Evolutionary conservation across 2,797 vertebrate species (phyloP), one percentile per base, ranked within the genome.

Genomic region (Peromyscus melanophrys): DNA sequence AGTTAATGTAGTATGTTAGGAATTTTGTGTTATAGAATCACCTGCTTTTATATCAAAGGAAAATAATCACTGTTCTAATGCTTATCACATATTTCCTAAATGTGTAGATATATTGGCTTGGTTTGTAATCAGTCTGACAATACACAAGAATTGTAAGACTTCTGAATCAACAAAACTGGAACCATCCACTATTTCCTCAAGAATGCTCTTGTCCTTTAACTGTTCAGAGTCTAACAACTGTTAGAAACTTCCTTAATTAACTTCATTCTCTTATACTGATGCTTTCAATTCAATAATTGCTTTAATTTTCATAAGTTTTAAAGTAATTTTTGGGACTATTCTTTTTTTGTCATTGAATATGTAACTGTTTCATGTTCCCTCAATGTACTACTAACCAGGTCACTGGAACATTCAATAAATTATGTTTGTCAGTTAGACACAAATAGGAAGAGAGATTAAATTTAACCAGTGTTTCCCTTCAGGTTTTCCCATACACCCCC

Each of bases 21-120:
- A 84, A 25, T 91, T 91, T 90, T 55, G 90, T 73, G 37, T 90
- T 94, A 95, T 88, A 25, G n/a, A 96, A 98, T 93, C 92, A 85
- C 83, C 92, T 57, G 16, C 46, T 75, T 71, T 69, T 27, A 71
- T 40, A 16, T 57, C 4, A 69, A 69, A 67, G 43, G 76, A 49
- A 59, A 94, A 90, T 10, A 6, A 67, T 55, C 59, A 88, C 46
- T 89, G n/a, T 34, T 93, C 57, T 84, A n/a, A 96, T 76, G 52
- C 55, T 73, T 78, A 92, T 71, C 19, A 84, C 37, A 21, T 82
- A 81, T 92, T 61, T 37, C 7, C 7, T 76, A 94, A 98, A 96
- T 89, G 31, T 46, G 31, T 94, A 23, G 37, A 92, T 93, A 88
- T 77, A 91, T 84, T 86, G 46, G 4, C 5, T 46, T 92, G 34